Percentiles rank a stretch among this genome's conserved stretches.
Conservation (phyloP, 2,888 invertebrate genomes). For the Erebia palarica region DNA sequence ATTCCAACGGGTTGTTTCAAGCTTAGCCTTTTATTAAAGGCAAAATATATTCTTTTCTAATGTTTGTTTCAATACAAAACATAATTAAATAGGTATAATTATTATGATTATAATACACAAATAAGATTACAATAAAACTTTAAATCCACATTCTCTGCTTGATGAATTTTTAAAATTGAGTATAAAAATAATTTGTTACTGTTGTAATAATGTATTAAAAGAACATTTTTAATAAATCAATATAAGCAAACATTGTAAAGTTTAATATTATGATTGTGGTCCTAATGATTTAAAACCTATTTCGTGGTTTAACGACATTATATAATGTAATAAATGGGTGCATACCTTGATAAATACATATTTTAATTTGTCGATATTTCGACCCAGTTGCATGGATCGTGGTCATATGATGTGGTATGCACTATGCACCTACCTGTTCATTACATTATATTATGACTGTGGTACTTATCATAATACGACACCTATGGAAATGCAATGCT, state of each 20-base stretch:
- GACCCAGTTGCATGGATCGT: too few species aligned
- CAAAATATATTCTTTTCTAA: neutral
- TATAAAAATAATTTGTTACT: too few species aligned
- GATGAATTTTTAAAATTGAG: too few species aligned
- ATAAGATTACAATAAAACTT: neutral
- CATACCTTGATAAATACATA: too few species aligned
- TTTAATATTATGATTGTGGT: too few species aligned
- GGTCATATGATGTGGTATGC: too few species aligned
- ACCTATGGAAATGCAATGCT: neutral
- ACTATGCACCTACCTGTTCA: too few species aligned
- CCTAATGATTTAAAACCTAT: too few species aligned
- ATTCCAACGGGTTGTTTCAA: conserved; percentile 1
- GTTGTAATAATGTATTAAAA: neutral
- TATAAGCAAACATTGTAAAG: neutral
- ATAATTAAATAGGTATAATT: neutral
- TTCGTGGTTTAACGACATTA: too few species aligned
- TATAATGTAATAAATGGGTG: too few species aligned
- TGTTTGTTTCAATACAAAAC: neutral
- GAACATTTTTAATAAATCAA: conserved; percentile 2
- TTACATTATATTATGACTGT: neutral
- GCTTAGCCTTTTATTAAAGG: neutral
- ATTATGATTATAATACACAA: neutral
- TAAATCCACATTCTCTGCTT: too few species aligned
- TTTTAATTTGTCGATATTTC: too few species aligned
- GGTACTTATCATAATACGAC: neutral